Evolutionary conservation across 2,113 vertebrate genomes (phyloP), one percentile per base, ranked within the genome.

Genomic region (Eulacestoma nigropectus): DNA sequence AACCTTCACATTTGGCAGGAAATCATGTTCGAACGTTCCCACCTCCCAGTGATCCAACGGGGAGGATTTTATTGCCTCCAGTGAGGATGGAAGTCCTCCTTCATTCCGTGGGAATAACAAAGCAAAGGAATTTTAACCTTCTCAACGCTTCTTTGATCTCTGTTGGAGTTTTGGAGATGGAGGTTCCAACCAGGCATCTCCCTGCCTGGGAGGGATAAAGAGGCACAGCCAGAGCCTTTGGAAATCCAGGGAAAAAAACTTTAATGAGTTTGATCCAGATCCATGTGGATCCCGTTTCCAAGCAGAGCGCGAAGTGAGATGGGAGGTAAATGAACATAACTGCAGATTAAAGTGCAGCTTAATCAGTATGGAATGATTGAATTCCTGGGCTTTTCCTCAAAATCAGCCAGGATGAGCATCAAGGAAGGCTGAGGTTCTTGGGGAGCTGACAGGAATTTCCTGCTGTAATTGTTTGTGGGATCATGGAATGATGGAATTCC

Each of bases 231-330:
- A 1, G 69, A 64, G 20, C 30, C 25, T 35, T 67, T 49, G 52
- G 30, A 41, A 67, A 50, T 57, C 35, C 52, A 35, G 30, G 60
- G 72, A 49, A 11, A 67, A 57, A 85, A 11, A 1, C 15, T 47
- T 23, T 0, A 16, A 5, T 13, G 60, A 14, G 20, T 26, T 85
- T 42, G 42, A 32, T 49, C 60, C 60, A 13, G 50, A 56, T 75
- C 60, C 60, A 5, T 0, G 16, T 13, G 42, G 42, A 57, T 67
- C 50, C 70, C 10, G 2, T 26, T 6, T 41, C 83, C 70, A 25
- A 32, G 60, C 8, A n/a, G 30, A 41, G 16, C 1, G 0, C 0
- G 0, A 19, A 26, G 35, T 9, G 20, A 32, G 21, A 5, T 13
- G 20, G 35, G 52, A 35, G 50, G 16, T 13, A 19, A 49, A 42